These are phyloP conservation scores for Clarias batrachus DNA, from an alignment of 2,113 vertebrate genomes.

Conservation along the genomic window DNA sequence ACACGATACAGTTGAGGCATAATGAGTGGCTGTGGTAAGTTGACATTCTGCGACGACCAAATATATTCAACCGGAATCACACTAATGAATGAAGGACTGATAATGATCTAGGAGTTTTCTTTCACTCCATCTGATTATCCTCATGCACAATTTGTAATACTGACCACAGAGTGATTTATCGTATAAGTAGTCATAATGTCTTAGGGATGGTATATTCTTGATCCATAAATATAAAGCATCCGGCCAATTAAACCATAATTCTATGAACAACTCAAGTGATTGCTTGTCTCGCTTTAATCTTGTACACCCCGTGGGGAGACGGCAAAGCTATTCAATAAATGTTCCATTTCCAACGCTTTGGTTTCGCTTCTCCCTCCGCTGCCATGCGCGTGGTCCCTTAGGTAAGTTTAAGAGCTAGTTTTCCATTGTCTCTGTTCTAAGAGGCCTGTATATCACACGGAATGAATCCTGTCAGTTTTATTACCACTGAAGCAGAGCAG, in stretches of 20 bases:
- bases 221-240: conserved; percentile 21
- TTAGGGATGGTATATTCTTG: conserved; percentile 9
- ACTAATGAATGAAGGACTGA: conserved; percentile 29
- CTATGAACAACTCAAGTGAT: conserved; percentile 35
- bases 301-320: conserved; percentile 57
- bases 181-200: conserved; percentile 5
- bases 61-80: conserved; percentile 39
- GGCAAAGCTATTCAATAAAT: conserved; percentile 75
- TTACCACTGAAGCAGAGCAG: conserved; percentile 74
- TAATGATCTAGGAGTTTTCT: neutral
- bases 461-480: conserved; percentile 83
- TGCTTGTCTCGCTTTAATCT: conserved; percentile 62
- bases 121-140: neutral
- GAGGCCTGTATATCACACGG: conserved; percentile 79
- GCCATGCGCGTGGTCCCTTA: conserved; percentile 70
- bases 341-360: conserved; percentile 65
- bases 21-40: conserved; percentile 56
- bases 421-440: conserved; percentile 79
- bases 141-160: neutral
- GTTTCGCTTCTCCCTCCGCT: conserved; percentile 41
- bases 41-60: conserved; percentile 41
- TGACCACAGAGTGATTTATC: neutral
- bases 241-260: conserved; percentile 46
- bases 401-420: conserved; percentile 80
- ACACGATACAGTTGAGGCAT: conserved; percentile 58